Base-by-base conservation (phyloP, 35 echinoderm and acorn worm genomes). In the Heliocidaris erythrogramma region DNA sequence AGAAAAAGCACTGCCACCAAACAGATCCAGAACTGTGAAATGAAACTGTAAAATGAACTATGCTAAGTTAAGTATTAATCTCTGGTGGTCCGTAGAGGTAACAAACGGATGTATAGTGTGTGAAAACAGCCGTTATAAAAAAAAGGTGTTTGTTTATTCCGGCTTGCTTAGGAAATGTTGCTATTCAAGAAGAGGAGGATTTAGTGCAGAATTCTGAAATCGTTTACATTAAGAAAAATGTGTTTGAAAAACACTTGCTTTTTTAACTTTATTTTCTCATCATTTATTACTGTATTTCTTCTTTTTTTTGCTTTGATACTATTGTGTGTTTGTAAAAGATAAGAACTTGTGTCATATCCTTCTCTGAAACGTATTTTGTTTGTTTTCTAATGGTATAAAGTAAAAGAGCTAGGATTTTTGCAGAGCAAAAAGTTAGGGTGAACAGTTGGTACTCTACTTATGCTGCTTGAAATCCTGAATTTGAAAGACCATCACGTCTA, bases 61-160 rank as follows among this genome's bases (percentile, higher is more conserved):
- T 89, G 87, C 87, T 89, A 48, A 89, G 87, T 89, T 32, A 89
- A 89, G 91, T 92, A 92, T 92, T 92, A 92, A 16, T 50, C 49
- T 92, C 13, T 92, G 91, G 91, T 59, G 91, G 49, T 92, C 91
- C 91, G 91, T 92, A 92, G 91, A 30, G 91, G 91, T 92, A 52
- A 48, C 49, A 92, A 92, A 59, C 91, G 91, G 91, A 92, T 59
- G 91, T 92, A 32, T 52, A 92, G 91, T 92, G 91, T 92, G 91
- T 92, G 91, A 92, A 52, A 92, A 52, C 91, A 52, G 49, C 91
- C 91, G 49, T 92, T 92, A 59, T 92, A 92, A 50, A 59, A 92
- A 50, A 59, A 59, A 30, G 89, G 48, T 91, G 48, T 91, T 91
- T 91, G 24, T 32, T 91, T 59, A 48, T 89, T 89, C 12, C 47